Base-by-base conservation (phyloP, 2,797 vertebrate species). In the Octomys mimax region DNA sequence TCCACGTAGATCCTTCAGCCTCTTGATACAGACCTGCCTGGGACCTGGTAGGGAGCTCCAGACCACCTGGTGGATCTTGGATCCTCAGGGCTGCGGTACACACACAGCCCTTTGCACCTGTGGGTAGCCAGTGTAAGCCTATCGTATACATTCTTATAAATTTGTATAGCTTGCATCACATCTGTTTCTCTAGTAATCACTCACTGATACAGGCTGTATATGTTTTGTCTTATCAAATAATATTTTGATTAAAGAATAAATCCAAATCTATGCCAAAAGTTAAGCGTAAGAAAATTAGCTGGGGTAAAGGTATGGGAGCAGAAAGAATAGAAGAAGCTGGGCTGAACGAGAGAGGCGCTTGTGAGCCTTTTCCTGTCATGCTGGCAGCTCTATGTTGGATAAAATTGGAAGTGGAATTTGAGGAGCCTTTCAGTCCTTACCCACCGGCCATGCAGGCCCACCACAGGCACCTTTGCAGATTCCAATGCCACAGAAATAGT, bases 161-260 rank as follows among this genome's bases (percentile, higher is more conserved):
- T 77, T 77, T 49, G 42, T 77, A 49, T 49, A 49, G 49, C 73
- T 77, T 77, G 73, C 42, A 28, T 77, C 49, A 31, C 49, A 77
- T 77, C 73, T 77, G 26, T 77, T 77, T 49, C 73, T 49, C 42
- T 46, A 77, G 42, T 49, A 16, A 77, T 14, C 73, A 28, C 42
- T 77, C 42, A 28, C 26, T 13, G 24, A 46, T 31, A 46, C 42
- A 77, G 42, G 28, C 73, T 77, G 22, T 75, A 5, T 49, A 28
- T 59, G 39, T 80, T 89, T 95, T 54, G 16, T 68, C 92, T 95
- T 89, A 75, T 71, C 71, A 36, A 91, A 57, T 88, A 62, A 46
- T 80, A 85, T 31, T 86, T 86, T 78, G 81, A 79, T 39, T 73
- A 89, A 16, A 49, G 54, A n/a, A 61, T 80, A 86, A 61, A 49